phyloP scores from a whole-genome alignment of 2,888 invertebrate genomes.

The Callinectes sapidus region DNA sequence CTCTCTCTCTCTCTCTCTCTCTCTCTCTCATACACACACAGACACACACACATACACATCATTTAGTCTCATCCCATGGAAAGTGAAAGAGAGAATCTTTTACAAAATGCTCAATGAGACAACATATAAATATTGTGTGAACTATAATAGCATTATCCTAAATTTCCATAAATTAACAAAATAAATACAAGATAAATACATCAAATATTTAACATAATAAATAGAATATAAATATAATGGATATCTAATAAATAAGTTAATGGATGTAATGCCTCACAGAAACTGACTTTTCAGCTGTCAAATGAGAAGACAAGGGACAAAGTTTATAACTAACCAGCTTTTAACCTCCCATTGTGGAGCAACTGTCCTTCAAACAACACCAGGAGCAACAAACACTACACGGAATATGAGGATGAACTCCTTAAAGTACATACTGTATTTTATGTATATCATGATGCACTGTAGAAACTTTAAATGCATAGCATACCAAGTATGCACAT shows the following conservation, averaged over 20 bases:
- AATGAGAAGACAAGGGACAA: neutral
- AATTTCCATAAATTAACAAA: neutral
- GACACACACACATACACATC: too few relatives aligned
- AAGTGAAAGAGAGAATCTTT: too few relatives aligned
- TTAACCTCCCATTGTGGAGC: neutral
- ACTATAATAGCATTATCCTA: neutral
- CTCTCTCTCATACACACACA: too few relatives aligned
- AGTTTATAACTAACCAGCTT: neutral
- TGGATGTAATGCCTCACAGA: neutral
- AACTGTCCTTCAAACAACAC: neutral
- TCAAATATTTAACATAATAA: too few relatives aligned
- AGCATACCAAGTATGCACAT: too few relatives aligned
- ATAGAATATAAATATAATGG: neutral
- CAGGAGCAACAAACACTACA: too few relatives aligned
- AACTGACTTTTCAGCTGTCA: neutral
- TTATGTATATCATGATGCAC: too few relatives aligned
- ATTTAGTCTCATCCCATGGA: too few relatives aligned
- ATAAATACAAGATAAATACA: neutral
- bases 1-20: too few relatives aligned
- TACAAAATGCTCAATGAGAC: neutral
- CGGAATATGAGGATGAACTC: too few relatives aligned
- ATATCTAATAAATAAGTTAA: neutral
- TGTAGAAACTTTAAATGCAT: too few relatives aligned
- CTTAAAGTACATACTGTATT: too few relatives aligned
- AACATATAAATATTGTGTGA: neutral